Base-by-base conservation (phyloP, 2,888 invertebrate species). In the Tachina grossa region DNA sequence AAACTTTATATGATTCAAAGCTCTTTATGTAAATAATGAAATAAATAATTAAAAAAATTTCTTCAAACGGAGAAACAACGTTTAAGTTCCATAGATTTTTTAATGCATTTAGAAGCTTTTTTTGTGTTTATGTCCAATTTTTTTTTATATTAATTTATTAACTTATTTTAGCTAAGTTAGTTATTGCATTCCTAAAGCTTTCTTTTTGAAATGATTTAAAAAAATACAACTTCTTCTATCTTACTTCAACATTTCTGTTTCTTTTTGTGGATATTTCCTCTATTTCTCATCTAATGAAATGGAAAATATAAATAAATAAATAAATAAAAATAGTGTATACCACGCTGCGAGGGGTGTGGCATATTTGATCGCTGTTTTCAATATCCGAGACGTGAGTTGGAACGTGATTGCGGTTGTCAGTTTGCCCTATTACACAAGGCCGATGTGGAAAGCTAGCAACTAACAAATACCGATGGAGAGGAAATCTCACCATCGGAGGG, bases 361-460 rank as follows among this genome's bases (percentile, higher is more conserved):
- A 94, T 96, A 89, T 96, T 97, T 95, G 96, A 97, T 94, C 96
- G 96, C 94, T 97, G 97, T 95, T 97, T 97, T 95, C 96, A 96
- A 94, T 96, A 96, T 93, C 96, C 96, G 89, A 94, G 96, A 90
- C 95, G 96, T 92, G 94, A 94, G 89, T 88, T 92, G 90, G 95
- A 95, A 88, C 95, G 97, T 92, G 97, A 97, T 93, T 97, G 97
- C 93, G 97, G 97, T 93, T 97, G 97, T 94, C 97, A 97, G 93
- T 97, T 97, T 94, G 97, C 97, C 91, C 94, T 97, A 92, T 95
- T 97, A 92, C 97, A 97, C 94, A 96, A 97, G 92, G 97, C 95
- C 90, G 96, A 95, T 92, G 95, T 95, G 93, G 91, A 94, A 91
- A 94, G 95, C 95, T 94, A 95, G 93, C 93, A 93, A 91, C 92